These are phyloP conservation scores for Chrysomallon squamiferum DNA, from an alignment of 1,140 invertebrate species.

Conservation along the genomic window DNA sequence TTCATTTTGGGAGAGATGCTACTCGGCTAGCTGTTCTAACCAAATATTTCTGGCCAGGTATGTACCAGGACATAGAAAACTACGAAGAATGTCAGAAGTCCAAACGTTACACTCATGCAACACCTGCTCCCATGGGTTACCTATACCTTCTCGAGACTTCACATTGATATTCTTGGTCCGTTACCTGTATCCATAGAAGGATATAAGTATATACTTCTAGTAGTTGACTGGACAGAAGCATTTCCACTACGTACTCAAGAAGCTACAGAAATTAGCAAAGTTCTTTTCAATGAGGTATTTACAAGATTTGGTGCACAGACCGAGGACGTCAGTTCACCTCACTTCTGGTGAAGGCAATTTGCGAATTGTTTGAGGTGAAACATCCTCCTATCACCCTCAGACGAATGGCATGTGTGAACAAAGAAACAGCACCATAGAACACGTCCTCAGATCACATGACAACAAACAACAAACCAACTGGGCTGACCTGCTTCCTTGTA, in stretches of 20 bases:
- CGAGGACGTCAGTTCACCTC: slow-evolving; percentile 20
- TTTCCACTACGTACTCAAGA: slow-evolving; percentile 22
- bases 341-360: slow-evolving; percentile 14
- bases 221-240: slow-evolving; percentile 32
- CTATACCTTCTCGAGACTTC: slow-evolving; percentile 25
- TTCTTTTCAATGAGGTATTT: slow-evolving; percentile 22
- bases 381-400: no score
- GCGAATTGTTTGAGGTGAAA: slow-evolving; percentile 20
- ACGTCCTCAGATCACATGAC: neutral
- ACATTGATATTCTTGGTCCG: slow-evolving; percentile 34
- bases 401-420: no score
- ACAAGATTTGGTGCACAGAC: slow-evolving; percentile 25
- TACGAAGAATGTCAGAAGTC: slow-evolving; percentile 14
- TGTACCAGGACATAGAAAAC: no score
- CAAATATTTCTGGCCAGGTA: slow-evolving; percentile 5
- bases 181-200: slow-evolving; percentile 17
- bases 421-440: neutral
- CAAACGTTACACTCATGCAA: slow-evolving; percentile 6
- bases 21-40: neutral
- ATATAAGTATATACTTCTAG: slow-evolving; percentile 29
- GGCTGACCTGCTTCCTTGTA: slow-evolving; percentile 9
- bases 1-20: neutral
- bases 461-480: slow-evolving; percentile 5
- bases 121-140: slow-evolving; percentile 15
- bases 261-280: slow-evolving; percentile 15